Evolutionary conservation across 2,113 vertebrate genomes (phyloP).

Genomic region (Cheilinus undulatus): DNA sequence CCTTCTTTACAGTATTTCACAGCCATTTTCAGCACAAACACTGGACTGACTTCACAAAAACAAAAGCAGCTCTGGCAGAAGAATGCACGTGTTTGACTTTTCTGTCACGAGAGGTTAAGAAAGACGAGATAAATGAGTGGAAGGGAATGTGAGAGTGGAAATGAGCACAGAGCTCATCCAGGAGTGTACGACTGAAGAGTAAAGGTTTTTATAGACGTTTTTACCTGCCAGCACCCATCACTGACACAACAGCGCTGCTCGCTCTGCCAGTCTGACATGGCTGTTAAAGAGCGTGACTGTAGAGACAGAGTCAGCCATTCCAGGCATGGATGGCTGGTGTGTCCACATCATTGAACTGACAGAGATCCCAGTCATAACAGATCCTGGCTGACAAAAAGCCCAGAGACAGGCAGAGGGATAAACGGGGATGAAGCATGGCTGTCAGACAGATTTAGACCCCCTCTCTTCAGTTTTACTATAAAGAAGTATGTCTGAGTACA

Average conservation of each 20-base stretch:
- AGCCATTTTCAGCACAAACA: neutral
- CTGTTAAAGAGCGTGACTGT: slow-evolving; percentile 20
- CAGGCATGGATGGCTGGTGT: slow-evolving; percentile 62
- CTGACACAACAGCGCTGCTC: slow-evolving; percentile 14
- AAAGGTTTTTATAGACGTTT: neutral
- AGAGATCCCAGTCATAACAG: slow-evolving; percentile 80
- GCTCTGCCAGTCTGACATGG: neutral
- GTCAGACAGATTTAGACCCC: too few relatives aligned
- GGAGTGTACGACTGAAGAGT: neutral
- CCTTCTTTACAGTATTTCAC: neutral
- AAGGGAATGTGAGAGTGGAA: slow-evolving; percentile 83
- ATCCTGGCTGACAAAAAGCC: slow-evolving; percentile 39
- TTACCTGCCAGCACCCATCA: neutral
- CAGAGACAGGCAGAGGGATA: neutral
- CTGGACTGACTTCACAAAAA: slow-evolving; percentile 26
- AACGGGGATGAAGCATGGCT: slow-evolving; percentile 54
- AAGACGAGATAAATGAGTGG: slow-evolving; percentile 66
- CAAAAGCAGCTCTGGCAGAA: slow-evolving; percentile 46
- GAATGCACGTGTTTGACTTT: slow-evolving; percentile 58
- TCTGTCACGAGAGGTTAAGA: slow-evolving; percentile 62
- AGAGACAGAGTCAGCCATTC: slow-evolving; percentile 38
- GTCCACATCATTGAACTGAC: slow-evolving; percentile 79
- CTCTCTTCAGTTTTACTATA: too few relatives aligned
- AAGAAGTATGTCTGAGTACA: too few relatives aligned
- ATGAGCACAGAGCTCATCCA: too few relatives aligned